A percentile compares a stretch with the other conserved stretches of the same genome.
These are phyloP conservation scores for Beaufortia kweichowensis DNA, from an alignment of 2,113 vertebrate genomes.

Conservation along the genomic window DNA sequence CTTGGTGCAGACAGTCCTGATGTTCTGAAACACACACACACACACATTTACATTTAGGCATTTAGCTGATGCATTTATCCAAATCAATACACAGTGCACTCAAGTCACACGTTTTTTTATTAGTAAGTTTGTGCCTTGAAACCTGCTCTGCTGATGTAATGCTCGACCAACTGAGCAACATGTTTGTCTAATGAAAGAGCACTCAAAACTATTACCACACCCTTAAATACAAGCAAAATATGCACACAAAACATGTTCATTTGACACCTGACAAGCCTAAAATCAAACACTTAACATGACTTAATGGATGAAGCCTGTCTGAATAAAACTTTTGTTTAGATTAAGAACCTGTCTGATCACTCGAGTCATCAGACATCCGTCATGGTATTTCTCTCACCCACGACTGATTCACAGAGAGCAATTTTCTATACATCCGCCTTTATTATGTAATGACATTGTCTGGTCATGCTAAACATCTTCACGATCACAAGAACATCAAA, in stretches of 20 bases:
- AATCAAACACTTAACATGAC: constrained; percentile 5
- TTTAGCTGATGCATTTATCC: no score
- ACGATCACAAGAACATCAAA: neutral
- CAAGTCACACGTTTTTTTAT: no score
- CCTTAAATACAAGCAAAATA: neutral
- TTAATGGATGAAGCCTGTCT: neutral
- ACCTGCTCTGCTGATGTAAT: no score
- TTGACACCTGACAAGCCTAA: constrained; percentile 4
- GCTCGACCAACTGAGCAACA: no score
- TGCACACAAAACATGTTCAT: neutral
- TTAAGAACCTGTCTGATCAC: constrained; percentile 17
- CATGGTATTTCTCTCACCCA: neutral
- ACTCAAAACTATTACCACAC: no score
- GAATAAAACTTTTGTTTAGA: constrained; percentile 12
- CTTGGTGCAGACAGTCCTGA: constrained; percentile 85
- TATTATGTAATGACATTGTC: neutral
- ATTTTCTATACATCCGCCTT: neutral
- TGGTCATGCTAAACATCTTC: neutral
- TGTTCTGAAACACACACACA: constrained; percentile 73
- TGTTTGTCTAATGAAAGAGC: no score
- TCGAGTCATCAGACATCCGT: neutral
- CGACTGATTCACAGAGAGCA: neutral
- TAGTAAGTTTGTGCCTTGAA: no score
- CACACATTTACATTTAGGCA: neutral
- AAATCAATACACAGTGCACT: no score